Percentiles rank a stretch among this genome's conserved stretches.
These are phyloP conservation scores for Trigoniulus corallinus DNA, from an alignment of 1,140 invertebrate species.

Conservation along the genomic window DNA sequence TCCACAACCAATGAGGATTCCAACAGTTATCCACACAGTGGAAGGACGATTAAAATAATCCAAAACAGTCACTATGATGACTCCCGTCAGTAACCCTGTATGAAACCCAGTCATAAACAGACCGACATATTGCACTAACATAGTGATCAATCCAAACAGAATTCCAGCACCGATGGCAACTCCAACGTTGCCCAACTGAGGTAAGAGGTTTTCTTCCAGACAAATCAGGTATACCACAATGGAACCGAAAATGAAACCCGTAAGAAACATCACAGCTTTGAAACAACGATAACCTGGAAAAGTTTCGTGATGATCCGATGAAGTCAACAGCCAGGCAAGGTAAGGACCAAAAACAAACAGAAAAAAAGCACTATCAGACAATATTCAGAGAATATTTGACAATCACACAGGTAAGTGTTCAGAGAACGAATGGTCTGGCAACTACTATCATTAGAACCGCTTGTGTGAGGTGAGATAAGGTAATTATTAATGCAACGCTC, in stretches of 20 bases:
- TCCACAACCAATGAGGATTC: constrained; percentile 44
- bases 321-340: no score
- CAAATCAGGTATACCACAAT: constrained; percentile 61
- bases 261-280: constrained; percentile 76
- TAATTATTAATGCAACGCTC: no score
- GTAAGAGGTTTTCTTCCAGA: constrained; percentile 51
- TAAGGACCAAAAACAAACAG: not conserved
- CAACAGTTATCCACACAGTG: constrained; percentile 47
- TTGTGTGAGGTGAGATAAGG: no score
- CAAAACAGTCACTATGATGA: constrained; percentile 34
- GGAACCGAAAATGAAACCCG: constrained; percentile 68
- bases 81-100: constrained; percentile 46
- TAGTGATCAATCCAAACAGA: constrained; percentile 57
- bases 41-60: constrained; percentile 23
- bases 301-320: no score
- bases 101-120: constrained; percentile 69
- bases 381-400: no score
- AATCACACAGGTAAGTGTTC: no score
- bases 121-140: constrained; percentile 63
- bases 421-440: no score
- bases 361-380: not conserved
- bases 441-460: no score
- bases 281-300: constrained; percentile 70
- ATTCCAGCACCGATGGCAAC: constrained; percentile 54
- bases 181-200: constrained; percentile 52